Conservation (phyloP, 2,888 invertebrate genomes). For the Eupithecia pulchellata region DNA sequence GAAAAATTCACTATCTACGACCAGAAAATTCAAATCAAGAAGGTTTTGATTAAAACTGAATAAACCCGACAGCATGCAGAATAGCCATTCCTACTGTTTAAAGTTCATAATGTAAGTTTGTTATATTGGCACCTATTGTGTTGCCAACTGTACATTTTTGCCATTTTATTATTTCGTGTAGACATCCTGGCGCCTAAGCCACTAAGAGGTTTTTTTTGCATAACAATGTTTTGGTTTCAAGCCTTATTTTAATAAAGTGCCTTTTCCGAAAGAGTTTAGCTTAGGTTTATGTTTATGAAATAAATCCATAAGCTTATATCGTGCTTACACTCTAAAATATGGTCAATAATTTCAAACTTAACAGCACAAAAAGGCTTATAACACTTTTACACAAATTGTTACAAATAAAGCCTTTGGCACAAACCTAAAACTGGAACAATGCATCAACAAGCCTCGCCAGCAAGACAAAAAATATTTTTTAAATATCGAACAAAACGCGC, state of each 20-base stretch:
- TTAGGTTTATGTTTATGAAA: neutral
- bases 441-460: conserved; percentile 15
- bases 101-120: neutral
- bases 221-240: neutral
- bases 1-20: neutral
- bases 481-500: conserved; percentile 38
- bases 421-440: conserved; percentile 17
- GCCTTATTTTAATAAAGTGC: neutral
- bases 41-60: neutral
- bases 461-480: conserved; percentile 31
- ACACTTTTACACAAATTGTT: neutral
- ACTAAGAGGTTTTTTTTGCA: conserved; percentile 10
- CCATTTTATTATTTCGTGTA: conserved; percentile 18
- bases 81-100: neutral
- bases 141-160: neutral
- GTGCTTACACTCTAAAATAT: too few species aligned
- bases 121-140: neutral
- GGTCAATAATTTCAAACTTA: neutral
- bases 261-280: neutral
- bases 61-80: neutral
- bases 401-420: neutral
- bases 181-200: conserved; percentile 24
- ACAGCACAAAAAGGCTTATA: neutral
- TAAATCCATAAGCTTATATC: too few species aligned
- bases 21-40: neutral